Evolutionary conservation across 1,140 invertebrate genomes (phyloP), one percentile per base, ranked within the genome.

Genomic region (Nymphalis io): DNA sequence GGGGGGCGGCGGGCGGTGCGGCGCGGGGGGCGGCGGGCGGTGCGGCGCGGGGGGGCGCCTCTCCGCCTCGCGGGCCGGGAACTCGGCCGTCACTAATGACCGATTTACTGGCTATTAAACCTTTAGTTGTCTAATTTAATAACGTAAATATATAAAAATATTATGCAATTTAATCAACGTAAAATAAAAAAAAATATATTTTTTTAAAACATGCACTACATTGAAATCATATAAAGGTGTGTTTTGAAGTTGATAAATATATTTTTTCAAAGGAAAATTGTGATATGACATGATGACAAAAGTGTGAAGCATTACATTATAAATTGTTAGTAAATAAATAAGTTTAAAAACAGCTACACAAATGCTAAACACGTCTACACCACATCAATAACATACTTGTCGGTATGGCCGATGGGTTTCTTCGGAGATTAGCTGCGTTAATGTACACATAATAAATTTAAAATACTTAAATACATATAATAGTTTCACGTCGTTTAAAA

Each of bases 361-460:
- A 1, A 53, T 10, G 20, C 18, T 20, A 53, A 21, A 53, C 20
- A 3, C 16, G 15, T 60, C 58, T 60, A 68, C 58, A 53, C 42
- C 21, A 61, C 16, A 62, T 57, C 44, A 48, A 75, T 46, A 60
- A 88, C 88, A 84, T 90, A 89, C 88, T 85, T 89, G 83, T 78
- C 16, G 80, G 79, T 40, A 78, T 73, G 13, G 79, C 60, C 16
- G 78, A 51, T 15, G 82, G 67, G 51, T 84, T 82, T 65, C 83
- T 82, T 79, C 81, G 84, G n/a, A 88, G 79, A 75, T 89, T 88
- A 68, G 88, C 87, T 90, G 87, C 76, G 65, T 83, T 80, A 85
- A 73, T 68, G 72, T 68, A 69, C 55, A 69, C 44, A 39, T 8
- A 59, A 68, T 42, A 62, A 33, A 53, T 59, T 42, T 68, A 55